Evolutionary conservation across 2,113 vertebrate species (phyloP), one percentile per base, ranked within the genome.

Genomic region (Megaceryle torquata): DNA sequence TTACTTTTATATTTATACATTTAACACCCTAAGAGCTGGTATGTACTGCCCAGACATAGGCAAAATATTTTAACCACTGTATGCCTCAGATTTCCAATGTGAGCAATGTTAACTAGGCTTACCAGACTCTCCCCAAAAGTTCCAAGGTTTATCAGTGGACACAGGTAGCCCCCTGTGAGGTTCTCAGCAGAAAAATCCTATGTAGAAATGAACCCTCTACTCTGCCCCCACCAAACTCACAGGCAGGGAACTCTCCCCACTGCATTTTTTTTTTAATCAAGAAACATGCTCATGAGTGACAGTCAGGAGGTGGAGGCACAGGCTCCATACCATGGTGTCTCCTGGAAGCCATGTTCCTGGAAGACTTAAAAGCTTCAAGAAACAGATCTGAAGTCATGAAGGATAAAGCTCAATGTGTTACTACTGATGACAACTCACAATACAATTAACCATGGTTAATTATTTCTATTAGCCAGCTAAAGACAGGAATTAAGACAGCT

Each of bases 301-400:
- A n/a, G 4, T 22, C 54, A 13, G 25, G 56, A 70, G 9, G 31
- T 10, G 28, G 60, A 88, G 41, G n/a, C 10, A 12, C 1, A 13
- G 44, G 11, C 28, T 83, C 29, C 24, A 5, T 5, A 56, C 5
- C 51, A 15, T 8, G 14, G 21, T 35, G 5, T 37, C 37, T 77
- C 25, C 68, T 41, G 31, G 11, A 68, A 20, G 37, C 18, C 44
- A 22, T 0, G 0, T 41, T 29, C 19, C 28, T 41, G 17, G 18
- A 24, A 88, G 50, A 77, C 15, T 44, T 26, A 67, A 85, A 43
- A 61, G 6, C 22, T 53, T 65, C 14, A 65, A 53, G 37, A 65
- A 94, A 63, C 2, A 9, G 8, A 74, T 3, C 50, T 86, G 0
- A 88, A 65, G 37, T 15, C 51, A 53, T 1, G 5, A 81, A 80